Evolutionary conservation across 2,797 vertebrate species (phyloP), one percentile per base, ranked within the genome.

Genomic region (Falco berigora): DNA sequence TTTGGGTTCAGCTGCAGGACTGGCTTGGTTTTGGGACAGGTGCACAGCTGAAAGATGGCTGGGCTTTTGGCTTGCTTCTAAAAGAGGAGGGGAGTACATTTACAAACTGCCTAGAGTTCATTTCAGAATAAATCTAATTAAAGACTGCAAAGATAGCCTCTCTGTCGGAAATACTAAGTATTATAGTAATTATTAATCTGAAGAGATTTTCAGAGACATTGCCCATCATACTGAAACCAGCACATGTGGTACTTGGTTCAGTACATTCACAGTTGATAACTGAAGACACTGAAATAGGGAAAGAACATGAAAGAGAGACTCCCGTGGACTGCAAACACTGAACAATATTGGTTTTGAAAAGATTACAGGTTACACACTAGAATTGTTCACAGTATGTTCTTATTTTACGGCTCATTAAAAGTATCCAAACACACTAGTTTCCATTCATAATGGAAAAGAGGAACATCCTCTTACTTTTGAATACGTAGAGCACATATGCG

Each of bases 111-210:
- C 28, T 84, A 17, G 55, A 25, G 14, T 0, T 81, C n/a, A 9
- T 73, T 88, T 88, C 62, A 76, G 82, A 88, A 24, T 40, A 86
- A 34, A 63, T 73, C 47, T 88, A 59, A 73, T 58, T 94, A 88
- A 93, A 73, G 74, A 28, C 73, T 78, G 42, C 40, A 72, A 30
- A 75, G 62, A 58, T 67, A 86, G 66, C 77, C 56, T 78, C 28
- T 84, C 47, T 82, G 67, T 71, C 67, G 90, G 55, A 69, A 94
- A 90, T 90, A 94, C 77, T 32, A 63, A 71, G 46, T 92, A 91
- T 88, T 71, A 90, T 90, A 94, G 77, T 32, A 61, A 71, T 42
- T 92, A 91, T 88, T 67, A 88, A 84, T 92, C 59, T 78, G 46
- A 85, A 86, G 61, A 67, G 40, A 21, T 91, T 95, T 90, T 75